phyloP scores from a whole-genome alignment of 37 sponge, comb jelly and placozoan genomes.

The Theonella swinhoei region DNA sequence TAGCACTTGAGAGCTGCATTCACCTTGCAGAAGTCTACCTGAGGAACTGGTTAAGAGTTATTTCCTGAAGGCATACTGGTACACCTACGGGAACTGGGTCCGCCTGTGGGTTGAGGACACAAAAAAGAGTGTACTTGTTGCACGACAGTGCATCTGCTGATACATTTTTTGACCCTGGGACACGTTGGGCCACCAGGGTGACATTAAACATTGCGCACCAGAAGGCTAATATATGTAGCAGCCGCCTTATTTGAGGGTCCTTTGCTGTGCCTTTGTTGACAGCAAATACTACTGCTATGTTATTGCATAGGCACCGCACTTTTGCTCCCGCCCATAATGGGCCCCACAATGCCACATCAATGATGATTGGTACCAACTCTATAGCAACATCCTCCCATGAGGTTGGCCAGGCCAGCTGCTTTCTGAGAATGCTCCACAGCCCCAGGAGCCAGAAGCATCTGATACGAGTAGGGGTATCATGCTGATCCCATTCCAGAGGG shows the following conservation, averaged over 20 bases:
- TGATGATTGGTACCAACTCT: neutral
- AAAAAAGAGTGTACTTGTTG: no score
- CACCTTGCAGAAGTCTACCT: no score
- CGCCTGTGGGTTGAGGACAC: no score
- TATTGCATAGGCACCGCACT: neutral
- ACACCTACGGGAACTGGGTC: no score
- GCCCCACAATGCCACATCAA: neutral
- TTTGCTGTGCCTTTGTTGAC: neutral
- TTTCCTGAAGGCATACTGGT: no score
- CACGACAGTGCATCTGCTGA: no score
- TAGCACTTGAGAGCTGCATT: no score
- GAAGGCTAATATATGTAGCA: neutral
- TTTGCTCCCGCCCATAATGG: neutral
- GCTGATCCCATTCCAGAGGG: neutral
- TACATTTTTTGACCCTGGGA: no score
- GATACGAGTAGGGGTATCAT: neutral
- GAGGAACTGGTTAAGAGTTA: no score
- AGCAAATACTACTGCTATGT: neutral
- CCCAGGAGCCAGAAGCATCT: slow-evolving; percentile 6
- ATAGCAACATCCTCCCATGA: neutral
- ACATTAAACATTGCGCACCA: no score
- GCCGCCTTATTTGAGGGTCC: neutral
- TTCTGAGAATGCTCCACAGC: neutral
- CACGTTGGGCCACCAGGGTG: no score
- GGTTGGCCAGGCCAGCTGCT: neutral